Conservation (phyloP, 2,113 vertebrate genomes). For the Meles meles region DNA sequence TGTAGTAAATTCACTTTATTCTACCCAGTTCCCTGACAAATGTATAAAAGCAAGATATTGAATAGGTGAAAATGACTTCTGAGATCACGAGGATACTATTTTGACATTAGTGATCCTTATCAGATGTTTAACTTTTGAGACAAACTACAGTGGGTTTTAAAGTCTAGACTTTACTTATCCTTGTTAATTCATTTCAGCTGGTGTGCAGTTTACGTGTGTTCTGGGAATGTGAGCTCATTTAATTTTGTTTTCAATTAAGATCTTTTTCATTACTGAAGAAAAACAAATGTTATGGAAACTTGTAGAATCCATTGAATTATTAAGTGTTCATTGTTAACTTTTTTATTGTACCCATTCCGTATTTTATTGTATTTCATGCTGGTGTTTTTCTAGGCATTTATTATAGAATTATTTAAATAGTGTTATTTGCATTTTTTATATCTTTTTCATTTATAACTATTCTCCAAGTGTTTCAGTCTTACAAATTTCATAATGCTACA, state of each 20-base stretch:
- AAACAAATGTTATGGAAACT: background rate
- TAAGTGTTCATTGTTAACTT: background rate
- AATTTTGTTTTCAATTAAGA: slow-evolving; percentile 23
- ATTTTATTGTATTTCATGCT: background rate
- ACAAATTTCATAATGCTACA: background rate
- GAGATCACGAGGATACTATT: background rate
- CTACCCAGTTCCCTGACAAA: background rate
- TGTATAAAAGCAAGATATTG: background rate
- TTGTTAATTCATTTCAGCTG: slow-evolving; percentile 26
- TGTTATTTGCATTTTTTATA: background rate
- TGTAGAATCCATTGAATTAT: background rate
- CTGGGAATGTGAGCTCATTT: background rate
- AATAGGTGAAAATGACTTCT: background rate
- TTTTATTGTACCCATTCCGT: background rate
- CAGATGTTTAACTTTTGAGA: background rate
- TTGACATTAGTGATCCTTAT: background rate
- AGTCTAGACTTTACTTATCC: background rate
- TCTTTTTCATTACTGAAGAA: slow-evolving; percentile 9
- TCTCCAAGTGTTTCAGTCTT: background rate
- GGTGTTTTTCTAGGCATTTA: background rate
- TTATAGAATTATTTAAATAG: background rate
- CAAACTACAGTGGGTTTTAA: background rate
- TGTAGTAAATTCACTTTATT: background rate
- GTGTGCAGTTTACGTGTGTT: background rate
- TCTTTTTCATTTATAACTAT: slow-evolving; percentile 29